Percentiles rank a stretch among this genome's conserved stretches.
These are phyloP conservation scores for Corythornis madagascariensis DNA, from an alignment of 2,113 vertebrate genomes.

Conservation along the genomic window DNA sequence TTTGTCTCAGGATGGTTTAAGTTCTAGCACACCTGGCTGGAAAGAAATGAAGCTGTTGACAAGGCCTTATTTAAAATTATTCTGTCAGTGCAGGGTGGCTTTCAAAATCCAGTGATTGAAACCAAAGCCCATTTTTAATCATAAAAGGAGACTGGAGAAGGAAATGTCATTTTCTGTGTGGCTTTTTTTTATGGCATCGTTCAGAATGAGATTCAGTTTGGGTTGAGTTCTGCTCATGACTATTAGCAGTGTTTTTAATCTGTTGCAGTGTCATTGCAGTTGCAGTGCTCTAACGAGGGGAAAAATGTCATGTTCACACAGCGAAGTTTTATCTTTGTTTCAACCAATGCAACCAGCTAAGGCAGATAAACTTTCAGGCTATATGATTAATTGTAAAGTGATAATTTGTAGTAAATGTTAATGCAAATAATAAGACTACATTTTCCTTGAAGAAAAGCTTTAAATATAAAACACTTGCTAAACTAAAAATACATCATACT, in stretches of 20 bases:
- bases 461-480: not conserved
- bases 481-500: not conserved
- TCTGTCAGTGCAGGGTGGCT: not conserved
- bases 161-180: not conserved
- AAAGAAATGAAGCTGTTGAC: not conserved
- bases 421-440: not conserved
- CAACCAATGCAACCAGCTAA: not conserved
- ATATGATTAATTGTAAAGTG: not conserved
- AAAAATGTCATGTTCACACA: not conserved
- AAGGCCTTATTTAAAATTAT: not conserved
- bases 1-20: not conserved
- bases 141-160: not conserved
- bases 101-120: not conserved
- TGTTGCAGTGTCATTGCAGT: not conserved
- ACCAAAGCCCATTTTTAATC: slow-evolving; percentile 2
- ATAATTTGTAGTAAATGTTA: not conserved
- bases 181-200: not conserved
- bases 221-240: not conserved
- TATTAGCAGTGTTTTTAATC: not conserved
- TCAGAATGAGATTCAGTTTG: not conserved
- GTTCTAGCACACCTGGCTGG: not conserved
- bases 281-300: not conserved
- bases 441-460: not conserved
- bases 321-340: not conserved
- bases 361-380: not conserved